These are phyloP conservation scores for Lithophane semibrunnea DNA, from an alignment of 2,888 invertebrate genomes.

Conservation along the genomic window DNA sequence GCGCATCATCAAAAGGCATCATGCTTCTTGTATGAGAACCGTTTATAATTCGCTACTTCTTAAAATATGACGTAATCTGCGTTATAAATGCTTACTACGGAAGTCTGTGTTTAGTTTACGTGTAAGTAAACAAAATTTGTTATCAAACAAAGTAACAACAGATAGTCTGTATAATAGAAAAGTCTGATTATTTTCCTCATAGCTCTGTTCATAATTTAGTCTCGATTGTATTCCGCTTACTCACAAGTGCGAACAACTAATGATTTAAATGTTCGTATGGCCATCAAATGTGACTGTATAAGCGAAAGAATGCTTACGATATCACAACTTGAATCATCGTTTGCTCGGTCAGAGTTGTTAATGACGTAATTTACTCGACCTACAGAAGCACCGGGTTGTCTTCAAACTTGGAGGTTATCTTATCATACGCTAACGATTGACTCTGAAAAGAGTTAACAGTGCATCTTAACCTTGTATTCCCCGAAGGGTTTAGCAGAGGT, in stretches of 20 bases:
- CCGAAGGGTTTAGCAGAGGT: background rate
- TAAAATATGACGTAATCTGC: slow-evolving; percentile 28
- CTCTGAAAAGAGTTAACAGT: background rate
- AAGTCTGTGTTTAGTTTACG: slow-evolving; percentile 22
- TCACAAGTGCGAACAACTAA: slow-evolving; percentile 1
- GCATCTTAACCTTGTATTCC: background rate
- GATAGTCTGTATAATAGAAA: background rate
- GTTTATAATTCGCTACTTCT: slow-evolving; percentile 13
- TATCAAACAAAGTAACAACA: slow-evolving; percentile 36
- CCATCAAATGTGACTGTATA: slow-evolving; percentile 67
- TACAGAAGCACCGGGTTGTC: slow-evolving; percentile 80
- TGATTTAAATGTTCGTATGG: slow-evolving; percentile 74
- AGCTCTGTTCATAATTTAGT: background rate
- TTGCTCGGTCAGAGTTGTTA: slow-evolving; percentile 67
- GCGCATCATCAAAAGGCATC: slow-evolving; percentile 18
- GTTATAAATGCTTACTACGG: slow-evolving; percentile 25
- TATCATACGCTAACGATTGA: slow-evolving; percentile 28
- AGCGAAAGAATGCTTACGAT: slow-evolving; percentile 75
- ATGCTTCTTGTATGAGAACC: slow-evolving; percentile 17
- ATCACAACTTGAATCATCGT: slow-evolving; percentile 80
- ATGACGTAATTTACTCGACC: slow-evolving; percentile 85
- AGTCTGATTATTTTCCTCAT: slow-evolving; percentile 11
- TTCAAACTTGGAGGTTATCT: slow-evolving; percentile 43
- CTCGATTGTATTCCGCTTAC: slow-evolving; percentile 34
- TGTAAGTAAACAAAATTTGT: slow-evolving; percentile 28